Evolutionary conservation across 2,113 vertebrate species (phyloP).

Genomic region (Blennius ocellaris): DNA sequence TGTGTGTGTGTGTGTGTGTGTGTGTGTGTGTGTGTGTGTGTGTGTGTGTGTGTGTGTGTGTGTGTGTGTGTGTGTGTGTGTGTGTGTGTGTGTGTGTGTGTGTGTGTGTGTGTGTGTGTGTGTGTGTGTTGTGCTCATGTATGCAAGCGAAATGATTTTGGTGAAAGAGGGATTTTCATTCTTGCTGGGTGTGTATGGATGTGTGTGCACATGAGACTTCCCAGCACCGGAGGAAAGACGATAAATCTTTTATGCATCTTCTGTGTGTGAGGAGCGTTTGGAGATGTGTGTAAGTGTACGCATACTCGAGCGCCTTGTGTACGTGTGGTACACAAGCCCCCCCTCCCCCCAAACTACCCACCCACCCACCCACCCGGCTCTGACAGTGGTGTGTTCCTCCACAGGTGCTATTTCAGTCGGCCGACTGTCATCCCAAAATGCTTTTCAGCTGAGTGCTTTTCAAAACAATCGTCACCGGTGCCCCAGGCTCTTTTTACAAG

Average conservation of each 20-base stretch:
- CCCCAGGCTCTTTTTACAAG: constrained; percentile 78
- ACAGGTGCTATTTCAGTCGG: constrained; percentile 79
- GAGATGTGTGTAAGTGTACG: neutral
- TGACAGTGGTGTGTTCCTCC: constrained; percentile 72
- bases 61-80: constrained; percentile 54
- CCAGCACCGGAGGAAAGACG: constrained; percentile 13
- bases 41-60: constrained; percentile 49
- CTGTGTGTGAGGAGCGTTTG: constrained; percentile 15
- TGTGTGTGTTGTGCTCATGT: constrained; percentile 20
- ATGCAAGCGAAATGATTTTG: constrained; percentile 47
- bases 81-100: constrained; percentile 54
- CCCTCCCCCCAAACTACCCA: neutral
- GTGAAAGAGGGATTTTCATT: constrained; percentile 30
- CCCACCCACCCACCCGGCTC: neutral
- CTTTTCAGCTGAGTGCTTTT: constrained; percentile 82
- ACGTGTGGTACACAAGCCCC: constrained; percentile 1
- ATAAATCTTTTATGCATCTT: constrained; percentile 43
- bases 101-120: neutral
- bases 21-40: neutral
- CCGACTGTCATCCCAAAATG: constrained; percentile 83
- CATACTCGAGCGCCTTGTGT: constrained; percentile 6
- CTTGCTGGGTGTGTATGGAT: constrained; percentile 13
- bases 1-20: too few species aligned
- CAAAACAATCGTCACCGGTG: constrained; percentile 82
- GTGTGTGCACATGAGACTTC: constrained; percentile 31